Percentiles rank a stretch among this genome's conserved stretches.
Evolutionary conservation across 2,113 vertebrate genomes (phyloP).

Genomic region (Limnothrissa miodon): DNA sequence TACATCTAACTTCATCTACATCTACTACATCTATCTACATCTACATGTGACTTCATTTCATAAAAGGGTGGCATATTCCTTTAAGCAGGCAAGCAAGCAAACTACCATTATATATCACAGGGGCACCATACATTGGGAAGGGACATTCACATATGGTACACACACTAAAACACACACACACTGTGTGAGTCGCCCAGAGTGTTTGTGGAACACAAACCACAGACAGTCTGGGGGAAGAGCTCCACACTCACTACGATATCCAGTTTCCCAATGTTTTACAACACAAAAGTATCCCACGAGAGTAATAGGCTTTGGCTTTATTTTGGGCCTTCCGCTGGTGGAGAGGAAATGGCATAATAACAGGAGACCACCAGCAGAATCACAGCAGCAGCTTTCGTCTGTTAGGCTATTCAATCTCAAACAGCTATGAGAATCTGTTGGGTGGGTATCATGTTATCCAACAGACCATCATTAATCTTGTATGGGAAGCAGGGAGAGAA

Average conservation of each 20-base stretch:
- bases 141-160: background rate
- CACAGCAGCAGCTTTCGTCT: slow-evolving; percentile 40
- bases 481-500: background rate
- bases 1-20: too few relatives aligned
- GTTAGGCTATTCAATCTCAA: slow-evolving; percentile 32
- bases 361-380: slow-evolving; percentile 52
- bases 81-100: background rate
- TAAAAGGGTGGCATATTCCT: too few relatives aligned
- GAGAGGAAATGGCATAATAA: slow-evolving; percentile 73
- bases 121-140: background rate
- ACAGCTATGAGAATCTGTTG: background rate
- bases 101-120: background rate
- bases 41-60: too few relatives aligned
- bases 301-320: slow-evolving; percentile 68
- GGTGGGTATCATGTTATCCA: background rate
- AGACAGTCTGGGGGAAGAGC: background rate
- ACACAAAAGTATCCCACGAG: slow-evolving; percentile 68
- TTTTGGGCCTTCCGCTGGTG: slow-evolving; percentile 68
- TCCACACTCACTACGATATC: slow-evolving; percentile 31
- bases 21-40: too few relatives aligned
- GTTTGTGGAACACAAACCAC: slow-evolving; percentile 25
- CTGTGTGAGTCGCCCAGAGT: slow-evolving; percentile 18
- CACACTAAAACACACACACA: background rate
- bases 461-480: background rate
- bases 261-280: slow-evolving; percentile 61